Base-by-base conservation (phyloP, 2,113 vertebrate species). In the Chionomys nivalis region DNA sequence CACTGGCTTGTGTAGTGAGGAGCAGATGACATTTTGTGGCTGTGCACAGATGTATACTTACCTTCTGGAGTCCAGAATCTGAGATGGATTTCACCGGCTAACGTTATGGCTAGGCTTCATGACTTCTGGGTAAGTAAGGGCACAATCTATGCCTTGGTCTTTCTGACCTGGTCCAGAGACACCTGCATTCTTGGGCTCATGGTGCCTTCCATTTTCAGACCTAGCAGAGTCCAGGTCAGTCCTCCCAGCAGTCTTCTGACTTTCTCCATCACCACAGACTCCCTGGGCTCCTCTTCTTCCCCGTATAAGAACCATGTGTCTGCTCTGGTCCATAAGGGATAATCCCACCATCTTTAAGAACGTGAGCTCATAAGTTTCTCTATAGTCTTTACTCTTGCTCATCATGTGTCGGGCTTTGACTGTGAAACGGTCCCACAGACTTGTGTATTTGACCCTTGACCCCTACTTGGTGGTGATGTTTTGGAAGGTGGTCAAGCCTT, bases 271-370 rank as follows among this genome's bases (percentile, higher is more conserved):
- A 23, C 33, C 70, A 24, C 33, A 7, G 23, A 4, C 49, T 36
- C 21, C 33, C 17, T 65, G 52, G 66, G 73, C 28, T 63, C 33
- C 39, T 61, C 73, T n/a, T 72, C n/a, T 81, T 47, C 66, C n/a
- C 39, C 36, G 11, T 77, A 3, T 77, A 19, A 52, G 63, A 9
- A 44, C 55, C 23, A 7, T 31, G 6, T 16, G 23, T 36, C 14
- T 31, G 23, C 31, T 0, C 14, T 55, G n/a, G 11, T 47, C 23
- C 31, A 6, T 5, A 47, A 31, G 0, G 6, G 28, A n/a, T 4
- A 44, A 65, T n/a, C 44, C 16, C 4, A 47, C 68, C 16, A 24
- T n/a, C 26, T 55, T n/a, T 24, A 44, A 33, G 42, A 47, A 21
- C 1, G 7, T 28, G 28, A 16, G 13, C 19, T 52, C 4, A 5